These are phyloP conservation scores for Telmatherina bonti DNA, from an alignment of 2,797 vertebrate species.

Conservation along the genomic window DNA sequence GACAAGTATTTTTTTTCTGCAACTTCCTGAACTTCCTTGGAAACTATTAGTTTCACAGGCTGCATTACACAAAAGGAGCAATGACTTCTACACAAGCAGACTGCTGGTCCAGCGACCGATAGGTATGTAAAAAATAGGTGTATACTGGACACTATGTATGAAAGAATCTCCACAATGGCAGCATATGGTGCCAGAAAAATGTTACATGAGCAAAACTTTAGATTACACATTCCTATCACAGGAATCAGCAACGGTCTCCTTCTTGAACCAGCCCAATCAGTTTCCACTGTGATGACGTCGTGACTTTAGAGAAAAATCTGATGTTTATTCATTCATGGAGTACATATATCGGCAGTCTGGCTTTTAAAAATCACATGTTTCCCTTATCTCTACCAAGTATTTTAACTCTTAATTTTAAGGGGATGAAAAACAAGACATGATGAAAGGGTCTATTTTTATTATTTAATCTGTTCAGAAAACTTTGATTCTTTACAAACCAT, in stretches of 20 bases:
- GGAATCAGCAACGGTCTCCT: not conserved
- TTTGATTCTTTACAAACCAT: not conserved
- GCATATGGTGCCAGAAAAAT: not conserved
- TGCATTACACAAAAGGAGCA: not conserved
- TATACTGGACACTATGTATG: too few relatives aligned
- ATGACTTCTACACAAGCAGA: not conserved
- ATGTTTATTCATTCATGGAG: not conserved
- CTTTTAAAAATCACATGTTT: too few relatives aligned
- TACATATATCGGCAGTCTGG: too few relatives aligned
- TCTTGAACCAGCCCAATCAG: not conserved
- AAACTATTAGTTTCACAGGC: not conserved
- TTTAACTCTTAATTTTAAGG: not conserved
- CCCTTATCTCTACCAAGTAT: not conserved
- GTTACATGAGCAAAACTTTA: not conserved
- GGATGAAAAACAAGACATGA: not conserved
- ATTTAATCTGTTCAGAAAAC: not conserved
- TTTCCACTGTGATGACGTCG: not conserved
- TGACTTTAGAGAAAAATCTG: too few relatives aligned
- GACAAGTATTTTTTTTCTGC: constrained; percentile 17
- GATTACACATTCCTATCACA: too few relatives aligned
- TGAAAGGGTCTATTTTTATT: too few relatives aligned
- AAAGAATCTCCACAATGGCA: too few relatives aligned
- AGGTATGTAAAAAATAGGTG: too few relatives aligned
- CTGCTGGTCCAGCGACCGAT: not conserved
- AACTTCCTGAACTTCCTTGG: not conserved